Evolutionary conservation across 2,888 invertebrate species (phyloP), one percentile per base, ranked within the genome.

Genomic region (Gasteruption jaculator): DNA sequence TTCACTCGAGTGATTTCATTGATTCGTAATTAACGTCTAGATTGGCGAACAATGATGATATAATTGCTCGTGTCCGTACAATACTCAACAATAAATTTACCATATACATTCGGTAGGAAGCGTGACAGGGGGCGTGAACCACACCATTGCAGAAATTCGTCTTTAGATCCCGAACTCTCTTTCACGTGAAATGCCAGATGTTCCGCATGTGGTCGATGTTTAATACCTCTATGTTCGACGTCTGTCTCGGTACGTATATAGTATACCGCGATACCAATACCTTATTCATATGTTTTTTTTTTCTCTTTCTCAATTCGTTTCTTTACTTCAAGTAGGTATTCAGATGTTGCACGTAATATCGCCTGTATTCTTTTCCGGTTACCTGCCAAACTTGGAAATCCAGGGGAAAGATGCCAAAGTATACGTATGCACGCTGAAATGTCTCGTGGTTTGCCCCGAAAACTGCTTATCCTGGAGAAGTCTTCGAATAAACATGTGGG

Each of bases 171-270:
- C n/a, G n/a, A n/a, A n/a, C 53, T 64, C 58, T 63, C 63, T 66
- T 67, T 67, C 63, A 65, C 65, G 66, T 60, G 60, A 68, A 68
- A 64, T 67, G 67, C 68, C 69, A 70, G 69, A 70, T 70, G 70
- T 69, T 63, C 61, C 65, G 63, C 70, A 70, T 70, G 69, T 70
- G 70, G 64, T 56, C 58, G 58, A 48, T 54, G 54, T 49, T 45
- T 48, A 51, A 46, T 51, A 48, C 52, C 43, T 46, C 41, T n/a
- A n/a, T 43, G 49, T 54, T 55, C 52, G 47, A 45, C 40, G 45
- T 46, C 38, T 46, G 49, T 53, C 43, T 48, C 40, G 48, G 38
- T 45, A 40, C 16, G 15, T 18, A 37, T 21, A 42, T 33, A 22
- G 32, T 27, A 24, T 26, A 36, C 26, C 10, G n/a, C n/a, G n/a